Evolutionary conservation across 2,888 invertebrate species (phyloP), one percentile per base, ranked within the genome.

Genomic region (Adelognathus sp.): DNA sequence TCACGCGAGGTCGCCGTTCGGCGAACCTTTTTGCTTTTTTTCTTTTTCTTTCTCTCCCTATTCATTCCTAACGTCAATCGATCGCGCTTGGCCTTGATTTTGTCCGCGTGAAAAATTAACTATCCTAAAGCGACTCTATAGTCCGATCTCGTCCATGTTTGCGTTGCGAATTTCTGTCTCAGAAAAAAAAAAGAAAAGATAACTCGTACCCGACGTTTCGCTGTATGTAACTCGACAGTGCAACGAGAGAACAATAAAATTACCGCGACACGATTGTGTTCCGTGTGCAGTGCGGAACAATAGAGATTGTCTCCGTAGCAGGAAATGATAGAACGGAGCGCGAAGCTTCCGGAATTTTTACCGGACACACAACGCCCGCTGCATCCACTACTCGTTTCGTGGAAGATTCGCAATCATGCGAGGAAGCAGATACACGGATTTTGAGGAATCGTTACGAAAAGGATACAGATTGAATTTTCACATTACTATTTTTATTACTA

Each of bases 61-160:
- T 58, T 18, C 16, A 31, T 56, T 46, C 18, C 21, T 24, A 44
- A 71, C 21, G 33, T 61, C 11, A 18, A 39, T 63, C 72, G 77
- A 77, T 77, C 72, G 72, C 61, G 44, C 31, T 16, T 36, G 72
- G 33, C 77, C 77, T 77, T 77, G 63, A 72, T 67, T 73, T 72
- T 73, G 46, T n/a, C 54, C 73, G 67, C 77, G 46, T 77, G 67
- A 77, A 77, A 77, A 69, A 77, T 77, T 73, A 69, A 77, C 67
- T 56, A 60, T 63, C 63, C 46, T 39, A 54, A 72, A 44, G 36
- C 14, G n/a, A 11, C n/a, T 2, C 6, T 44, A 33, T 54, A 41
- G 44, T 4, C 33, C 16, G 58, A 14, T 29, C 27, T 29, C 52
- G 29, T 61, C 33, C 18, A 18, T 6, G 14, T 7, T n/a, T n/a